Evolutionary conservation across 1,140 invertebrate genomes (phyloP), one percentile per base, ranked within the genome.

Genomic region (Eulimnadia texana): DNA sequence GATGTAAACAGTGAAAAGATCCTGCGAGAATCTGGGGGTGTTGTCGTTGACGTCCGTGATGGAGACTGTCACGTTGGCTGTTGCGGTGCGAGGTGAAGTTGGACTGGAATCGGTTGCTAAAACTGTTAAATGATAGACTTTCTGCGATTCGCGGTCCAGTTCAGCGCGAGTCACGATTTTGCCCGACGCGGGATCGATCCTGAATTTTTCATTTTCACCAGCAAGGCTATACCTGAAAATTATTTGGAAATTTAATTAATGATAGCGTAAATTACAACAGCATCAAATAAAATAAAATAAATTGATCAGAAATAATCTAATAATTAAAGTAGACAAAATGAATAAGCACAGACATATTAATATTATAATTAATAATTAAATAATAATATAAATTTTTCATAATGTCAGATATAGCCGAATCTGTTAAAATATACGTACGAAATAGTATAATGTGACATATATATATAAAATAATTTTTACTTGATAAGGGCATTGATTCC

Each of bases 11-110:
- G 82, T 82, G 68, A 88, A 90, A 55, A 78, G 75, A 1, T 78
- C 72, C 63, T 81, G 78, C 2, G 81, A 77, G 72, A 94, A 93
- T 51, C 75, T 76, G 0, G 92, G 92, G 13, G 82, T 78, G 70
- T 93, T 93, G 71, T 95, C 92, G 72, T 95, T 95, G 65, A 86
- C 81, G 72, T 95, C 91, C 47, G 76, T 74, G 1, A 93, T 80
- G 16, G 72, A 74, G 33, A 95, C 85, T 0, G 84, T 90, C 3
- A 94, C 73, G 72, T 89, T 89, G 0, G 88, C 84, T 1, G 85
- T 83, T 3, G 84, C 79, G 1, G 86, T 85, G 64, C 82, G 72
- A 0, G 85, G 85, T 64, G 88, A 85, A 1, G 86, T 90, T 3
- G 85, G 79, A 47, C 88, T 90, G 53, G 84, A 90, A 71, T 95